Percentiles rank a stretch among this genome's conserved stretches.
phyloP scores from a whole-genome alignment of 2,888 invertebrate species.

The Colostygia pectinataria region DNA sequence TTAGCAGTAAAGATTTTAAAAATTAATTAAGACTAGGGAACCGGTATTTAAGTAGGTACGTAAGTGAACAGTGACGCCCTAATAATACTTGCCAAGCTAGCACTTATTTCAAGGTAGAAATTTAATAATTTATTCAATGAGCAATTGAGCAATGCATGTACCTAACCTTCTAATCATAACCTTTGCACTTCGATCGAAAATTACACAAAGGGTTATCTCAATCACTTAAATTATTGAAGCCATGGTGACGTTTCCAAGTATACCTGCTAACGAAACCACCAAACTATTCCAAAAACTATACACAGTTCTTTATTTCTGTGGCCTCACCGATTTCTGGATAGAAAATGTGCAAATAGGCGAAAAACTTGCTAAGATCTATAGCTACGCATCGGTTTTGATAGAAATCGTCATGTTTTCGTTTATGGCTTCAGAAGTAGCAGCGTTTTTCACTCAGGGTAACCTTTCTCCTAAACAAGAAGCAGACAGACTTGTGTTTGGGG shows the following conservation, averaged over 20 bases:
- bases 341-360: conserved; percentile 30
- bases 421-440: conserved; percentile 18
- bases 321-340: conserved; percentile 37
- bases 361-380: conserved; percentile 25
- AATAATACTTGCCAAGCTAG: not conserved
- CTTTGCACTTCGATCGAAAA: conserved; percentile 7
- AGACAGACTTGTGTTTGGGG: conserved; percentile 21
- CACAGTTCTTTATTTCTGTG: conserved; percentile 22
- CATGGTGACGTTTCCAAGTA: conserved; percentile 6
- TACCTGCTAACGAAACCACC: conserved; percentile 17
- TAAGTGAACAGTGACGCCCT: too few species aligned
- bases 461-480: conserved; percentile 23
- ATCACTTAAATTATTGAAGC: not conserved
- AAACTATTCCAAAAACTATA: conserved; percentile 25
- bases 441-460: conserved; percentile 24
- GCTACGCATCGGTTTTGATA: conserved; percentile 13
- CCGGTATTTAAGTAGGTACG: too few species aligned
- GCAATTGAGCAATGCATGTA: not conserved
- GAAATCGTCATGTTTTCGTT: conserved; percentile 22
- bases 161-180: not conserved
- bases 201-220: not conserved
- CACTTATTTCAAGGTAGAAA: not conserved
- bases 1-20: too few species aligned
- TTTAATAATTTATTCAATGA: conserved; percentile 1
- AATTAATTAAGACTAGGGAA: too few species aligned